Percentiles rank a stretch among this genome's conserved stretches.
These are phyloP conservation scores for Lepidotrigona ventralis DNA, from an alignment of 1,140 invertebrate species.

Conservation along the genomic window DNA sequence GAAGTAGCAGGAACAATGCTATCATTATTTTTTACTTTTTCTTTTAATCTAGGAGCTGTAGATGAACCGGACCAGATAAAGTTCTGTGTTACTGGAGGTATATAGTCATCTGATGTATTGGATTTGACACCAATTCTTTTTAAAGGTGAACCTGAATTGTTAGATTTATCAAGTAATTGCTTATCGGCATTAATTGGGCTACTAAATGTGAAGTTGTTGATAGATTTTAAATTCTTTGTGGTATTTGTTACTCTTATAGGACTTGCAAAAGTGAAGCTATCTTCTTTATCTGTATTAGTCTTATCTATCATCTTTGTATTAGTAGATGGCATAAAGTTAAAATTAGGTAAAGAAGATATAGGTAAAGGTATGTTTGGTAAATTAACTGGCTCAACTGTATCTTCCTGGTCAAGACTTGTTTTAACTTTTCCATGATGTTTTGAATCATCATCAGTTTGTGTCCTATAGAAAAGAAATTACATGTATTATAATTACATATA, in stretches of 20 bases:
- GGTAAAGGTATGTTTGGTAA: conserved; percentile 83
- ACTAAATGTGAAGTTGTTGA: conserved; percentile 82
- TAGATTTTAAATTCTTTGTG: conserved; percentile 71
- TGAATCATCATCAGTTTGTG: conserved; percentile 59
- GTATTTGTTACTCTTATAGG: conserved; percentile 71
- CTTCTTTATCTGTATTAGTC: conserved; percentile 44
- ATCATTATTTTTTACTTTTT: conserved; percentile 61
- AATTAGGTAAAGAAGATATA: conserved; percentile 83
- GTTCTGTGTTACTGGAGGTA: conserved; percentile 60
- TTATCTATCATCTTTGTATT: conserved; percentile 41
- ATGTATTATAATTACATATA: not conserved
- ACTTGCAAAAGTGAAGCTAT: conserved; percentile 75
- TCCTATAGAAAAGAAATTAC: conserved; percentile 53
- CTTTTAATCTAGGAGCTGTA: conserved; percentile 68
- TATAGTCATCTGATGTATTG: conserved; percentile 14
- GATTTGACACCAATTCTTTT: conserved; percentile 37
- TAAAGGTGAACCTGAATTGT: conserved; percentile 3
- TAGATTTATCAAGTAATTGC: conserved; percentile 19
- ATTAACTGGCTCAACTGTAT: conserved; percentile 79
- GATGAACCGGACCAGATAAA: conserved; percentile 71
- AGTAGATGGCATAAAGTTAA: conserved; percentile 79
- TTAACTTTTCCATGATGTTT: conserved; percentile 63
- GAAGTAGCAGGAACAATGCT: conserved; percentile 32
- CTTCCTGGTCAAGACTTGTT: conserved; percentile 71
- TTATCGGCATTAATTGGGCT: conserved; percentile 75